Base-by-base conservation (phyloP, 2,888 invertebrate genomes). In the Hetaerina titia region DNA sequence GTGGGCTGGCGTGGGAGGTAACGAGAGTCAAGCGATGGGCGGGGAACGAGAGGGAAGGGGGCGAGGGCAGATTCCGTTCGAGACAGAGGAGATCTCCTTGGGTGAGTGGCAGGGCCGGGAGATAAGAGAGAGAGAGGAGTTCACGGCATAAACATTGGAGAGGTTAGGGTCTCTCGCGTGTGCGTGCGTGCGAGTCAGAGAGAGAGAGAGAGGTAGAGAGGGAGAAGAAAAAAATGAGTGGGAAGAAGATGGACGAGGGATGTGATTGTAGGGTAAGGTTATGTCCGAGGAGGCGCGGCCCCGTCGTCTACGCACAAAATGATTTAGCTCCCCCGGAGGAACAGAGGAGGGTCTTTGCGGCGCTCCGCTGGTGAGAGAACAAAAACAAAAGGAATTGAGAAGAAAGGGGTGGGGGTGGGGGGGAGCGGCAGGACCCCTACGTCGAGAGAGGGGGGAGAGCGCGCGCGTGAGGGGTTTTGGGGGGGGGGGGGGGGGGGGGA, bases 261-360 rank as follows among this genome's bases (percentile, higher is more conserved):
- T 56, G 92, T 69, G 92, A 92, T 92, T 92, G 92, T 92, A 92
- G 92, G 92, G 92, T 92, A 92, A 92, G 92, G 92, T 92, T 92
- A 92, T 92, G 92, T 92, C 92, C 69, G 90, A 90, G 63, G 90
- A 90, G 90, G 90, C 90, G 89, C 89, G 89, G 89, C 89, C 81
- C 81, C 31, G 64, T 90, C 69, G 92, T 92, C 92, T 69, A 92
- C 92, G 92, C 92, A 92, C 92, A 92, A 92, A 92, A 92, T 92
- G 92, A 92, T 92, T 92, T 92, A 92, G 31, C 56, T 74, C 92
- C 63, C 57, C 69, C 22, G 13, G 81, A 81, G 81, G 81, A 63
- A 56, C 69, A 92, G 69, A 56, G 64, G 92, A 56, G 22, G 92
- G 64, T 22, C 92, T 69, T 92, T 69, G 45, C 69, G 64, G 60